Conservation (phyloP, 2,797 vertebrate genomes). For the Ptychobarbus kaznakovi region DNA sequence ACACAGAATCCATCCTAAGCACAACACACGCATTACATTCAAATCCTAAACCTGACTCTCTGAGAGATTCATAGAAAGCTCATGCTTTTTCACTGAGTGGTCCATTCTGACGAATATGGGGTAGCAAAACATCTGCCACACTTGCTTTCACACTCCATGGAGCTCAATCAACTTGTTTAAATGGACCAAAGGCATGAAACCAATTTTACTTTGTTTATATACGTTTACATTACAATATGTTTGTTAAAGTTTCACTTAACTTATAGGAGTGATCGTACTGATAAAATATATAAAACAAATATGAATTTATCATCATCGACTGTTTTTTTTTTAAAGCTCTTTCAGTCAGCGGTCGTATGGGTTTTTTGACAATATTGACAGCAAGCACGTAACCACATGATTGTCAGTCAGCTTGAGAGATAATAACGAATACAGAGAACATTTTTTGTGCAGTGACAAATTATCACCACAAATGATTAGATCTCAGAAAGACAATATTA, state of each 20-base stretch:
- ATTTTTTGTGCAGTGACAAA: slow-evolving; percentile 27
- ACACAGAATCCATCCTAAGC: slow-evolving; percentile 62
- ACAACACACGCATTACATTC: slow-evolving; percentile 63
- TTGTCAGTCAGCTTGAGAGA: slow-evolving; percentile 71
- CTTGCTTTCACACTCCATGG: slow-evolving; percentile 54
- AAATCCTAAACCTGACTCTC: slow-evolving; percentile 57
- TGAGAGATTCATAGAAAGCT: slow-evolving; percentile 32
- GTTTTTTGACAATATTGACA: slow-evolving; percentile 48
- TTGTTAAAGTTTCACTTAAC: background rate
- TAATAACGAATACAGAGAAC: slow-evolving; percentile 27
- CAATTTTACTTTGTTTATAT: background rate
- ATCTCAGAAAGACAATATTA: slow-evolving; percentile 28
- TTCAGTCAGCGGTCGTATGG: slow-evolving; percentile 9
- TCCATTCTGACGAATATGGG: slow-evolving; percentile 60
- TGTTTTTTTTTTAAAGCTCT: background rate
- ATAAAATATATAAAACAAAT: background rate
- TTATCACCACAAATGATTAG: slow-evolving; percentile 27
- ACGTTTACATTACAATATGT: background rate
- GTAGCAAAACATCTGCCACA: slow-evolving; percentile 58
- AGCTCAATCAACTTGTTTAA: slow-evolving; percentile 12
- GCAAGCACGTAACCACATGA: slow-evolving; percentile 64
- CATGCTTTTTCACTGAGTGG: slow-evolving; percentile 64
- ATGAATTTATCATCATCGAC: background rate
- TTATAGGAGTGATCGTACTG: slow-evolving; percentile 6
- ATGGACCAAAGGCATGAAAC: background rate